phyloP scores from a whole-genome alignment of 2,888 invertebrate species.

The Drosophila maculinotata region DNA sequence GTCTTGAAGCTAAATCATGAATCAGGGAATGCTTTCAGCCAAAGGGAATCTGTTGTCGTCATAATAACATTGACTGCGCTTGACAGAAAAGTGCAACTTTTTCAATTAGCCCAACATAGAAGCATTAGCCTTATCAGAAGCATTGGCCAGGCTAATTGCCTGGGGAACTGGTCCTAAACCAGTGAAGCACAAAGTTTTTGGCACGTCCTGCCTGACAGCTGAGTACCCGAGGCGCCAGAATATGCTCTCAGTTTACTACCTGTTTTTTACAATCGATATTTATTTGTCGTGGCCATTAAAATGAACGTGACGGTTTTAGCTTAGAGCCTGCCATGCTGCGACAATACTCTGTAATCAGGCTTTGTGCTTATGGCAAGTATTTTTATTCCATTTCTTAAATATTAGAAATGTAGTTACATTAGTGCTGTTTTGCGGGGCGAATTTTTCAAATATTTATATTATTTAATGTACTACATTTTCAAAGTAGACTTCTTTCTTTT shows the following conservation, averaged over 20 bases:
- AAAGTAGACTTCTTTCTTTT: too few species aligned
- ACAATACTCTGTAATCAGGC: slow-evolving; percentile 3
- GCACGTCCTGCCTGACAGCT: slow-evolving; percentile 69
- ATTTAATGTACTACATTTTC: too few species aligned
- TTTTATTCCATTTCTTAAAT: too few species aligned
- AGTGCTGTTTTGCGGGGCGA: too few species aligned
- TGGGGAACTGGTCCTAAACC: slow-evolving; percentile 36
- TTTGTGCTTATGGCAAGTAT: too few species aligned
- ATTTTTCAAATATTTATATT: too few species aligned
- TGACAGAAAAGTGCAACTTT: slow-evolving; percentile 63
- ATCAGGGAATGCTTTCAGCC: too few species aligned
- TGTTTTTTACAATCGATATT: slow-evolving; percentile 64
- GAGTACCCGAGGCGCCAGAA: slow-evolving; percentile 51
- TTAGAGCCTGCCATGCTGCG: slow-evolving; percentile 2
- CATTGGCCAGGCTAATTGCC: slow-evolving; percentile 54
- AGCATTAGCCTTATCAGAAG: slow-evolving; percentile 60
- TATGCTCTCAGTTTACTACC: slow-evolving; percentile 9
- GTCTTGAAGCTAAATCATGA: too few species aligned
- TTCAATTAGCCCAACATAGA: slow-evolving; percentile 62
- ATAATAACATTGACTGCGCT: slow-evolving; percentile 33
- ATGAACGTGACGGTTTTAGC: slow-evolving; percentile 25
- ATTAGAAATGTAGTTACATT: too few species aligned
- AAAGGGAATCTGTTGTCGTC: slow-evolving; percentile 1
- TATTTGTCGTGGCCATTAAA: slow-evolving; percentile 66
- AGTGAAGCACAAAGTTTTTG: slow-evolving; percentile 57